A percentile compares a stretch with the other conserved stretches of the same genome.
phyloP scores from a whole-genome alignment of 2,888 invertebrate species.

The Drosophila falleni region DNA sequence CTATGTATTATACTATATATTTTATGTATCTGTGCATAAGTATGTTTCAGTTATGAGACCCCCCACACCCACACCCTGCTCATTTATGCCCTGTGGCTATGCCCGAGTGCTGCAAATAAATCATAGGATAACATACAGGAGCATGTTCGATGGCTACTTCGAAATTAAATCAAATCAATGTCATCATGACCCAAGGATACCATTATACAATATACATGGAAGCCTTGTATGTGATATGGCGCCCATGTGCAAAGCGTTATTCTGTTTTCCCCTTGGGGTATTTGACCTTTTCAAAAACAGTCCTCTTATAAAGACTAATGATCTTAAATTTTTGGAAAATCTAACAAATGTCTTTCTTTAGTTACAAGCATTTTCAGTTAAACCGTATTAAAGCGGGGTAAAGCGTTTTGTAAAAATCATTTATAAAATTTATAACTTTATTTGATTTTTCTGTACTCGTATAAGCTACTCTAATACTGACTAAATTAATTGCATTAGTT shows the following conservation, averaged over 20 bases:
- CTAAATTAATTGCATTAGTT: no score
- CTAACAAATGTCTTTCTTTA: background rate
- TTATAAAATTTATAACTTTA: no score
- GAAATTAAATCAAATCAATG: slow-evolving; percentile 70
- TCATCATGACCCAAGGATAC: slow-evolving; percentile 47
- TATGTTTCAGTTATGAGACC: slow-evolving; percentile 32
- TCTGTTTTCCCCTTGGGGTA: slow-evolving; percentile 5
- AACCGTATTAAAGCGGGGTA: background rate
- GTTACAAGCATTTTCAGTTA: background rate
- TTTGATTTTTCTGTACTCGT: no score
- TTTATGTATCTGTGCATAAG: slow-evolving; percentile 16
- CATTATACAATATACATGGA: slow-evolving; percentile 10
- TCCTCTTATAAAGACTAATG: slow-evolving; percentile 24
- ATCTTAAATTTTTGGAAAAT: background rate
- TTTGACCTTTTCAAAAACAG: slow-evolving; percentile 8
- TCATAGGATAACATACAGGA: slow-evolving; percentile 37
- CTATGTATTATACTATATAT: slow-evolving; percentile 28
- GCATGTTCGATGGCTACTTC: slow-evolving; percentile 39
- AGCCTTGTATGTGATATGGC: slow-evolving; percentile 25
- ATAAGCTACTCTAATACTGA: no score
- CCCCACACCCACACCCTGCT: background rate
- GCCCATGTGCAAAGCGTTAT: slow-evolving; percentile 22
- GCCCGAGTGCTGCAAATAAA: slow-evolving; percentile 54
- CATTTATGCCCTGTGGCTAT: slow-evolving; percentile 13
- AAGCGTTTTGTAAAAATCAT: no score